These are phyloP conservation scores for Chaetodon auriga DNA, from an alignment of 2,113 vertebrate genomes.

Conservation along the genomic window DNA sequence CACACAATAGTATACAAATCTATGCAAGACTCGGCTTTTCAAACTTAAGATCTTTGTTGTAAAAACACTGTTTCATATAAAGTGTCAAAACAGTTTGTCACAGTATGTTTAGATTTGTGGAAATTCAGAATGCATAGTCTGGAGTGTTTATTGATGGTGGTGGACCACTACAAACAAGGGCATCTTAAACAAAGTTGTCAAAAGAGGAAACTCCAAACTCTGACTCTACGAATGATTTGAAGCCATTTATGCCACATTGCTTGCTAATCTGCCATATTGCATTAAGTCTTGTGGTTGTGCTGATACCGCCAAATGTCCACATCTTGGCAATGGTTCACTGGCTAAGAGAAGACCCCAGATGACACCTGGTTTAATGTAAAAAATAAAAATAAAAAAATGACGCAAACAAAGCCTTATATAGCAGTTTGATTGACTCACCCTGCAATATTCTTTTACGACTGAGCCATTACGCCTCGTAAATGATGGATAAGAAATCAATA, in stretches of 20 bases:
- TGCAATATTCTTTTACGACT: conserved; percentile 12
- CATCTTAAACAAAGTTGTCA: background rate
- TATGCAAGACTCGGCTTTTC: conserved; percentile 1
- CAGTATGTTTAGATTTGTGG: background rate
- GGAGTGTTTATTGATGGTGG: background rate
- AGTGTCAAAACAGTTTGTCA: background rate
- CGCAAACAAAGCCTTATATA: conserved; percentile 11
- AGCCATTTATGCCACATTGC: conserved; percentile 8
- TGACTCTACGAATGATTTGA: background rate
- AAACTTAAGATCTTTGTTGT: background rate
- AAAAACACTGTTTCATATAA: background rate
- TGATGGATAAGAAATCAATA: conserved; percentile 49
- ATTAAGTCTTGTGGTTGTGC: conserved; percentile 19
- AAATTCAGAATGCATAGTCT: background rate
- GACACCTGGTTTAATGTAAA: conserved; percentile 18
- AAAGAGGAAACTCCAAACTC: conserved; percentile 2
- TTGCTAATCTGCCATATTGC: conserved; percentile 22
- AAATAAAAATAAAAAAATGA: background rate
- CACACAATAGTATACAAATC: conserved; percentile 18
- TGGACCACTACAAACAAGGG: background rate
- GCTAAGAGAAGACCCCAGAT: conserved; percentile 23
- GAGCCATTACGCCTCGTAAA: conserved; percentile 25
- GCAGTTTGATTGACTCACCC: conserved; percentile 21
- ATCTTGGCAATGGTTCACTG: conserved; percentile 25
- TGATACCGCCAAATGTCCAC: conserved; percentile 18